Evolutionary conservation across 2,797 vertebrate species (phyloP).

Genomic region (Schizothorax lantsangensis): DNA sequence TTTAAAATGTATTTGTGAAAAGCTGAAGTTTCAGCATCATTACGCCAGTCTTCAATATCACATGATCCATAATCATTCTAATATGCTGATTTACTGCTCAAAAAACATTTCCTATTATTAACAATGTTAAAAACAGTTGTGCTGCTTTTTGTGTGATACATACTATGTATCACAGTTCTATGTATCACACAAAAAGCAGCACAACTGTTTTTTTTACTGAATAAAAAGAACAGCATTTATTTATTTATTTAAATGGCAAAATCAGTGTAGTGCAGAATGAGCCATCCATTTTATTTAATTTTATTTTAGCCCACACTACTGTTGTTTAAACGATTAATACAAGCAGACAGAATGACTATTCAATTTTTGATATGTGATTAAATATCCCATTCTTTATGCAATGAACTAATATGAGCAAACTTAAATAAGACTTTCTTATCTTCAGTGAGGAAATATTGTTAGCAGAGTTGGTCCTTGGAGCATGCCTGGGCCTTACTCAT

Average conservation of each 20-base stretch:
- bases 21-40: not conserved
- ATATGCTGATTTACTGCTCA: not conserved
- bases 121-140: too few species aligned
- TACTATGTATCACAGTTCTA: too few species aligned
- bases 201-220: not conserved
- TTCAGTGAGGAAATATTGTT: conserved; percentile 27
- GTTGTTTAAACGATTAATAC: conserved; percentile 2
- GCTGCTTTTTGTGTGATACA: too few species aligned
- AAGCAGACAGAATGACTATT: not conserved
- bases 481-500: not conserved
- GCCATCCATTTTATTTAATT: not conserved
- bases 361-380: not conserved
- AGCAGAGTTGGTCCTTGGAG: not conserved
- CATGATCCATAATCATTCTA: not conserved
- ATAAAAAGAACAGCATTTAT: too few species aligned
- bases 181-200: too few species aligned
- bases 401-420: not conserved
- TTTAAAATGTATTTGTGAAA: not conserved
- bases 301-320: not conserved
- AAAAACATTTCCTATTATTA: too few species aligned
- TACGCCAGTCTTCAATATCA: not conserved
- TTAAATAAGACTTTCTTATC: not conserved
- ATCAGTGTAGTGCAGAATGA: not conserved
- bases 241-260: not conserved
- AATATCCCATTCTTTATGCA: conserved; percentile 18